phyloP scores from a whole-genome alignment of 2,797 vertebrate species.

The Phoeniculus purpureus region DNA sequence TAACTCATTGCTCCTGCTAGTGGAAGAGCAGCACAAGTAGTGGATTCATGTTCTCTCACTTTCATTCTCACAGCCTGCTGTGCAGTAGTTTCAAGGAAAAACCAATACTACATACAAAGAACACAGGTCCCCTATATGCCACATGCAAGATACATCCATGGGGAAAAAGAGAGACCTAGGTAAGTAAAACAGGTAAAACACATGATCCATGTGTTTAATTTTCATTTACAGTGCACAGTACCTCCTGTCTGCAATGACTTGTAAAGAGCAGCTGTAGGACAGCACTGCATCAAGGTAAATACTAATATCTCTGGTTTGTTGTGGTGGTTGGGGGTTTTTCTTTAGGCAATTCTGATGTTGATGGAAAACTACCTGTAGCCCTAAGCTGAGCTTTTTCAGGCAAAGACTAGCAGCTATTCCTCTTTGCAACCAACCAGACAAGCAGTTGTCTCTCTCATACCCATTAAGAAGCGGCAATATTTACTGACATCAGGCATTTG shows the following conservation, averaged over 20 bases:
- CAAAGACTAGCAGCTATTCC: no score
- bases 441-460: no score
- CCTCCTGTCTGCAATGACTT: neutral
- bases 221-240: neutral
- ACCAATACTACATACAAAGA: neutral
- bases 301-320: neutral
- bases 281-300: neutral
- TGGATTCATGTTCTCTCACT: neutral
- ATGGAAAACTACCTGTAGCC: no score
- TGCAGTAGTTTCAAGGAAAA: neutral
- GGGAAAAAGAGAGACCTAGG: neutral
- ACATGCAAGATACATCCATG: neutral
- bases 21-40: neutral
- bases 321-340: neutral
- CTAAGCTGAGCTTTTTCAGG: no score
- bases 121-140: neutral
- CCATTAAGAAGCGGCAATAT: no score
- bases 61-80: neutral
- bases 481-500: no score
- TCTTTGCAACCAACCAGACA: no score
- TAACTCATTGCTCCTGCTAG: rapidly evolving
- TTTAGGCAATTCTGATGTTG: no score
- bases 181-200: neutral
- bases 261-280: neutral
- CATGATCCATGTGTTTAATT: neutral